phyloP scores from a whole-genome alignment of 2,797 vertebrate species.

The Etheostoma perlongum region DNA sequence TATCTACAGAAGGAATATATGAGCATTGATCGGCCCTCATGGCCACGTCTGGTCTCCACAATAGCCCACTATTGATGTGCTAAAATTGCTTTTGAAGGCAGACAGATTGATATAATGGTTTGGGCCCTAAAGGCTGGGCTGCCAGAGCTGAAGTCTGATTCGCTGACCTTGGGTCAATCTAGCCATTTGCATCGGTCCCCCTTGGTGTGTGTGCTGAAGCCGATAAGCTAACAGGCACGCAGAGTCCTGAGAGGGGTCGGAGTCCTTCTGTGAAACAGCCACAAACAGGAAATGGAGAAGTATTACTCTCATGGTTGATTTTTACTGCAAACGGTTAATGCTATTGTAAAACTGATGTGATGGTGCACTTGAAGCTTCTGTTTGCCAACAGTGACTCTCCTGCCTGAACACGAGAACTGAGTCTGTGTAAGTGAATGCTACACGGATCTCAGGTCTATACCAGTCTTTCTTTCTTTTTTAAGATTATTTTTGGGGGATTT shows the following conservation, averaged over 20 bases:
- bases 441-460: too few species aligned
- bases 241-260: conserved; percentile 23
- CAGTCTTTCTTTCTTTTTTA: too few species aligned
- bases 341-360: conserved; percentile 69
- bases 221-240: conserved; percentile 9
- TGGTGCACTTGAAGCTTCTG: conserved; percentile 13
- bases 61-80: conserved; percentile 80
- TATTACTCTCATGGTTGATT: conserved; percentile 66
- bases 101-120: conserved; percentile 81
- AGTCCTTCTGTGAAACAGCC: conserved; percentile 29
- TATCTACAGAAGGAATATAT: conserved; percentile 76
- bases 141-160: conserved; percentile 78
- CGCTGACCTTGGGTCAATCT: conserved; percentile 82
- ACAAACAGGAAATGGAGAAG: conserved; percentile 55
- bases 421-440: not conserved
- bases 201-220: conserved; percentile 58
- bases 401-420: conserved; percentile 17
- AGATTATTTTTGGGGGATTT: too few species aligned
- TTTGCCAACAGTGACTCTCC: conserved; percentile 26
- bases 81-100: conserved; percentile 85
- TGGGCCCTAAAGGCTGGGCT: conserved; percentile 72
- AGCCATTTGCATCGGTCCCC: conserved; percentile 70
- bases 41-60: conserved; percentile 78
- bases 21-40: conserved; percentile 78
- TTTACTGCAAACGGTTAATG: conserved; percentile 75